Conservation (phyloP, 2,797 vertebrate species). For the Epinephelus coioides region DNA sequence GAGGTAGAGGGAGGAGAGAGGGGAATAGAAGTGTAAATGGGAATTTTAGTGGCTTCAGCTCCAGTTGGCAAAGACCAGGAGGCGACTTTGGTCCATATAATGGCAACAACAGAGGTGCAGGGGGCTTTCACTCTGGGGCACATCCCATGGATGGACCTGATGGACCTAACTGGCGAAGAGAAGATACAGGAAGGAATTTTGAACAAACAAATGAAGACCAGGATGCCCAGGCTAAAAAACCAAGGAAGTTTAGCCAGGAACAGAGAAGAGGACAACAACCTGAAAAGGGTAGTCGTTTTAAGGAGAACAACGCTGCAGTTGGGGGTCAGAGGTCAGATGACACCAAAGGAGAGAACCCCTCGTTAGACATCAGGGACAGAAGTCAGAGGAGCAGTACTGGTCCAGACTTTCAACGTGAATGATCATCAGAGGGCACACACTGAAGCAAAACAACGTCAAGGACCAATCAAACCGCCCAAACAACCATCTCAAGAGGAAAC, state of each 20-base stretch:
- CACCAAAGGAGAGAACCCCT: constrained; percentile 43
- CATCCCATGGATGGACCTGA: constrained; percentile 64
- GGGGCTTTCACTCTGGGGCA: constrained; percentile 26
- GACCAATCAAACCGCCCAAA: constrained; percentile 84
- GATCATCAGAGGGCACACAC: constrained; percentile 56
- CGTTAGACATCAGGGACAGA: constrained; percentile 49
- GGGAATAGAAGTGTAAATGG: constrained; percentile 63
- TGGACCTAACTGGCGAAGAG: constrained; percentile 80
- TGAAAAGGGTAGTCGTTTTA: constrained; percentile 80
- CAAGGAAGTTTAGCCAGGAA: constrained; percentile 81
- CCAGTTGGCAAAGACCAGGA: constrained; percentile 87
- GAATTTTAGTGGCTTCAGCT: constrained; percentile 59
- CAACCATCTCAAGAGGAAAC: constrained; percentile 54
- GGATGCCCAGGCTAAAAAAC: constrained; percentile 88
- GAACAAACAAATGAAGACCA: constrained; percentile 80
- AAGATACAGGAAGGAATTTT: constrained; percentile 73
- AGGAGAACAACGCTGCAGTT: constrained; percentile 75
- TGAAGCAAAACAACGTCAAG: constrained; percentile 76
- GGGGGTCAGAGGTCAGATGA: constrained; percentile 55
- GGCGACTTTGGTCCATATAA: constrained; percentile 75
- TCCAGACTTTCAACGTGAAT: constrained; percentile 49
- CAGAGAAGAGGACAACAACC: constrained; percentile 83
- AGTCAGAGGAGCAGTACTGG: constrained; percentile 57
- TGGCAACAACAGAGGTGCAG: constrained; percentile 62
- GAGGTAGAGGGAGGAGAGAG: constrained; percentile 76